phyloP scores from a whole-genome alignment of 2,113 vertebrate genomes.

The Aphyosemion australe region DNA sequence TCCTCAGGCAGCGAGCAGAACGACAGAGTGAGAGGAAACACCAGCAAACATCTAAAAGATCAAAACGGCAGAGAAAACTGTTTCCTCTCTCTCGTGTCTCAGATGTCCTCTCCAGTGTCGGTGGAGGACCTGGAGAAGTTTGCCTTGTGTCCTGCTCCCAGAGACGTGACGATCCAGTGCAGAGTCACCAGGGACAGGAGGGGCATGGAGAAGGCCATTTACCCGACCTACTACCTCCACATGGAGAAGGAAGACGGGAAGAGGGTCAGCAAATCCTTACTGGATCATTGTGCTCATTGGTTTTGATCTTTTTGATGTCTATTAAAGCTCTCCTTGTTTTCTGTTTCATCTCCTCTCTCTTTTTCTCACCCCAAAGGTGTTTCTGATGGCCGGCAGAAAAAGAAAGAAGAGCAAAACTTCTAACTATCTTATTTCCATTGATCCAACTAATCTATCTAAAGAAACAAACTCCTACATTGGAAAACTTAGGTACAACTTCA shows the following conservation, averaged over 20 bases:
- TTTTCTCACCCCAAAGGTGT: conserved; percentile 70
- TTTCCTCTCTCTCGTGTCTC: background rate
- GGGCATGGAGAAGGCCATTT: conserved; percentile 86
- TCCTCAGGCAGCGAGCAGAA: conserved; percentile 65
- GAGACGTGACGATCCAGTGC: conserved; percentile 80
- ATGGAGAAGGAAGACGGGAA: conserved; percentile 84
- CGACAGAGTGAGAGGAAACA: conserved; percentile 62
- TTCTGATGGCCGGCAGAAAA: conserved; percentile 88
- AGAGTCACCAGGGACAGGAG: conserved; percentile 84
- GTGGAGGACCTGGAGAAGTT: conserved; percentile 83
- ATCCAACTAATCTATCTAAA: conserved; percentile 85
- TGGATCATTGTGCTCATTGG: background rate
- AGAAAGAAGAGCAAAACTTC: conserved; percentile 89
- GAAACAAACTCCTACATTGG: conserved; percentile 85
- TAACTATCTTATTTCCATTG: conserved; percentile 89
- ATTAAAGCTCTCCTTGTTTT: background rate
- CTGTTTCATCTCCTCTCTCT: background rate
- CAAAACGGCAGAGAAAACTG: too few relatives aligned
- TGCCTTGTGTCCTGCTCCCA: conserved; percentile 78
- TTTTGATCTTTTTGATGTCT: background rate
- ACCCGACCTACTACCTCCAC: conserved; percentile 89
- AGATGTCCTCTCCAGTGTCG: conserved; percentile 71
- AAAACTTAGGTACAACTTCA: conserved; percentile 83
- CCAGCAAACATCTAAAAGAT: background rate
- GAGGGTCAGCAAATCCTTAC: conserved; percentile 68